Percentiles rank a stretch among this genome's conserved stretches.
Conservation (phyloP, 2,888 invertebrate genomes). For the Cryptus viduatorius region DNA sequence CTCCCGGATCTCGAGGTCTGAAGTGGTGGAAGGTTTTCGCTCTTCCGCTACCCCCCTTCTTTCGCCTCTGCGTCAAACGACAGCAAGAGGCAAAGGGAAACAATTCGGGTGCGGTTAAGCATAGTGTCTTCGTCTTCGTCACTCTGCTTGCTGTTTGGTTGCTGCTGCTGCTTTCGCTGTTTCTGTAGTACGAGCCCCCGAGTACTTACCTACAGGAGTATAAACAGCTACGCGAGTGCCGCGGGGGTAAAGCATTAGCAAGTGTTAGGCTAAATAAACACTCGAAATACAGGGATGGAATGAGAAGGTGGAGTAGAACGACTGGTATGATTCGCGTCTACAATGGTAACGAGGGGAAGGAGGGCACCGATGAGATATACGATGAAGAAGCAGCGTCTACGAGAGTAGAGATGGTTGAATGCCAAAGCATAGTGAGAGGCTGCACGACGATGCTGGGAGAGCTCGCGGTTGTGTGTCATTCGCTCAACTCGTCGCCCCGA, state of each 20-base stretch:
- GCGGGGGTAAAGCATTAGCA: slow-evolving; percentile 73
- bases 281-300: slow-evolving; percentile 63
- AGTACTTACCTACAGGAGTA: slow-evolving; percentile 47
- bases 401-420: slow-evolving; percentile 49
- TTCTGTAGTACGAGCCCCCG: slow-evolving; percentile 39
- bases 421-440: slow-evolving; percentile 26
- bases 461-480: slow-evolving; percentile 48
- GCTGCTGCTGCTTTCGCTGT: slow-evolving; percentile 37
- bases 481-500: slow-evolving; percentile 27
- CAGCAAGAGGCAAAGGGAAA: slow-evolving; percentile 19
- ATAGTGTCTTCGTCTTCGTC: slow-evolving; percentile 37
- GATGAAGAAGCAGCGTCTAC: slow-evolving; percentile 49
- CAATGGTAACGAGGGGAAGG: slow-evolving; percentile 64
- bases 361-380: slow-evolving; percentile 53
- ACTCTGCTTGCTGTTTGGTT: slow-evolving; percentile 24
- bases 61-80: neutral
- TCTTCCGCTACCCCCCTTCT: neutral
- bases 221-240: slow-evolving; percentile 58
- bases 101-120: slow-evolving; percentile 47
- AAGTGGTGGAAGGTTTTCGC: neutral
- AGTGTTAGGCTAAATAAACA: slow-evolving; percentile 82
- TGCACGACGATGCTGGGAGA: slow-evolving; percentile 29
- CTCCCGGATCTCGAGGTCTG: neutral
- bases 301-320: slow-evolving; percentile 42
- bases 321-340: slow-evolving; percentile 51